Conservation (phyloP, 2,113 vertebrate genomes). For the Alexandromys fortis region DNA sequence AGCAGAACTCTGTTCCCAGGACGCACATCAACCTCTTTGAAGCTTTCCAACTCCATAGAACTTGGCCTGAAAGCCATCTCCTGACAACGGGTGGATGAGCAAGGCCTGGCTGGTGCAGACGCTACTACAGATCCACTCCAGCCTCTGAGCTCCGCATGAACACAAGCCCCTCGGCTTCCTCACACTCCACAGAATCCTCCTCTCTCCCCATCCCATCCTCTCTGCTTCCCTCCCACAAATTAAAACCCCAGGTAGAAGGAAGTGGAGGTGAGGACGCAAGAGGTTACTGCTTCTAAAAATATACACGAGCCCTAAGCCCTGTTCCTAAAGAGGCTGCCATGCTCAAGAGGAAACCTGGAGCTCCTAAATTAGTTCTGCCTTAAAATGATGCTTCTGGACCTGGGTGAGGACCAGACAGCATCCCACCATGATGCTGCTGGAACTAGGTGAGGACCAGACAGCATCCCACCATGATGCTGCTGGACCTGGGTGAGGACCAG, state of each 20-base stretch:
- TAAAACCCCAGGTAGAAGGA: not conserved
- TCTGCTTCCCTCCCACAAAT: not conserved
- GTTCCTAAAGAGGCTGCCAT: not conserved
- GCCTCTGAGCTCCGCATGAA: not conserved
- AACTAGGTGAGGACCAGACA: too few relatives aligned
- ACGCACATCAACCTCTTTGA: not conserved
- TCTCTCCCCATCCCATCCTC: not conserved
- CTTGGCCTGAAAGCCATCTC: not conserved
- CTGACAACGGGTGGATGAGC: accelerated
- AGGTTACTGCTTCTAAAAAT: not conserved
- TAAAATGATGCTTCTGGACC: not conserved
- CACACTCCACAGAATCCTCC: not conserved
- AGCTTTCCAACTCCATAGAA: not conserved
- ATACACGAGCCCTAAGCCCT: not conserved
- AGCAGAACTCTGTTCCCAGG: not conserved
- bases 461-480: not conserved
- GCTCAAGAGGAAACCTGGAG: not conserved
- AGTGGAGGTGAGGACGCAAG: not conserved
- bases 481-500: not conserved
- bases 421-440: too few relatives aligned
- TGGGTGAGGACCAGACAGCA: too few relatives aligned
- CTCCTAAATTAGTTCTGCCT: not conserved
- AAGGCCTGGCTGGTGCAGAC: not conserved
- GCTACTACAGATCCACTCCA: not conserved
- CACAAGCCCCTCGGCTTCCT: not conserved